Conservation (phyloP, 2,113 vertebrate species). For the Gymnarchus niloticus region DNA sequence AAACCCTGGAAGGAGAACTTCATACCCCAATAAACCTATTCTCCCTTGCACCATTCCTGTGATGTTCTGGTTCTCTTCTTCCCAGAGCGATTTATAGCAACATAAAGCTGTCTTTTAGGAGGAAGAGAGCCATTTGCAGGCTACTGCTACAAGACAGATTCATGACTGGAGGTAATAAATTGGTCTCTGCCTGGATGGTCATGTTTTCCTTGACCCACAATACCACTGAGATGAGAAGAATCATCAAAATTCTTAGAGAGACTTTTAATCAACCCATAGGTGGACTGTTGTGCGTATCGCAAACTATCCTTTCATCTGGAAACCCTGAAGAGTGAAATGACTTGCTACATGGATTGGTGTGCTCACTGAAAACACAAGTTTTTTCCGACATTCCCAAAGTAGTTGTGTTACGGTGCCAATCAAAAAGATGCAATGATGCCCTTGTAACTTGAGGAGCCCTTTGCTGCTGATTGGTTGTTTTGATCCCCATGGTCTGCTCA, state of each 20-base stretch:
- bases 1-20: background rate
- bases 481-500: background rate
- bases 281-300: background rate
- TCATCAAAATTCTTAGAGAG: slow-evolving; percentile 6
- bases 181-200: background rate
- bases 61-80: background rate
- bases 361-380: background rate
- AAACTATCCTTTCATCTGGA: background rate
- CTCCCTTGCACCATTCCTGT: background rate
- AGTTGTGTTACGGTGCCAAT: background rate
- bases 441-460: background rate
- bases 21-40: background rate
- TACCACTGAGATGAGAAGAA: background rate
- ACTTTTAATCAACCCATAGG: slow-evolving; percentile 26
- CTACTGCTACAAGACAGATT: background rate
- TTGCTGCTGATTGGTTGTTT: background rate
- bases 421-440: background rate
- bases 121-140: background rate
- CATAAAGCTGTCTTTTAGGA: background rate
- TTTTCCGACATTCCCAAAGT: background rate
- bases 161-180: background rate
- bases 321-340: too few species aligned
- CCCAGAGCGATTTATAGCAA: background rate
- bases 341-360: too few species aligned
- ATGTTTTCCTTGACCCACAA: background rate